Base-by-base conservation (phyloP, 2,888 invertebrate genomes). In the Ophioninae sp. region DNA sequence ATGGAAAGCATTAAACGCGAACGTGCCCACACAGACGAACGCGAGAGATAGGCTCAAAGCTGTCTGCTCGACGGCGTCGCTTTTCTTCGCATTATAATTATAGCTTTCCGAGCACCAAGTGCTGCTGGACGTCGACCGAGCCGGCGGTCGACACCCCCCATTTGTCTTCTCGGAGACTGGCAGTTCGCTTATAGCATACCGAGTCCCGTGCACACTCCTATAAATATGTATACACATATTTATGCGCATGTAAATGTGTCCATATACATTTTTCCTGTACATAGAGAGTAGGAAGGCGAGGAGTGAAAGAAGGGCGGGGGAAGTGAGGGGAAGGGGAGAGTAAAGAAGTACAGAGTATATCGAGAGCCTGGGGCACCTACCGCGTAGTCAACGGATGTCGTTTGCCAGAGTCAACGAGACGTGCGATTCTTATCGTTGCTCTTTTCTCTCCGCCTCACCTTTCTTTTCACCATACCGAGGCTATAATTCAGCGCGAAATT, bases 131-230 rank as follows among this genome's bases (percentile, higher is more conserved):
- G 81, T 75, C 81, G 83, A 78, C 58, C 93, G 91, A 91, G 92
- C 93, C 93, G 93, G 93, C 93, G 93, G 93, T 92, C 93, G 91
- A 93, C 93, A 93, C 93, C 93, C 61, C 93, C 91, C 93, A 93
- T 93, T 93, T 93, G 93, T 93, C 93, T 93, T 93, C 83, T 78
- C 82, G 84, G 81, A 81, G 85, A 87, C 86, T 87, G 88, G 85
- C 87, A 85, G 85, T 86, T 85, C 85, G 85, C 84, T 85, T 85
- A 86, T 85, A 83, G 88, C 87, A 88, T 87, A 88, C 86, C 87
- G 82, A 84, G 84, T 82, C 67, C 71, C 74, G 75, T 68, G 81
- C 72, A 69, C 67, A 79, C 72, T 9, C 37, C 17, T 22, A 77
- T 71, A 80, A 64, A 83, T 75, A 69, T 61, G 76, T 74, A 9